A percentile compares a stretch with the other conserved stretches of the same genome.
Conservation (phyloP, 2,888 invertebrate species). For the Tiliacea citrago region DNA sequence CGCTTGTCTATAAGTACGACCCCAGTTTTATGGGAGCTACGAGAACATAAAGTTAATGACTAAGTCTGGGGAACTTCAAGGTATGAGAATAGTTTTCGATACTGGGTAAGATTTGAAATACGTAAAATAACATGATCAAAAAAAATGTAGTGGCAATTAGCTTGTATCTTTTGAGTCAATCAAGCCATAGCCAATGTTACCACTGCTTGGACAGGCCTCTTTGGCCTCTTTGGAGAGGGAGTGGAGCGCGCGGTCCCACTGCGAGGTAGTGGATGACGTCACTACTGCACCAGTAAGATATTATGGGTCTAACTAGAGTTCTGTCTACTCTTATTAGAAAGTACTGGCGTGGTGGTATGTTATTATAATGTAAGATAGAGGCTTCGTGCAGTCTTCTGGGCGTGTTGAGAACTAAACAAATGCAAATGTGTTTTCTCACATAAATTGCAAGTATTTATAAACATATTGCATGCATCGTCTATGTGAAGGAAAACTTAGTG, state of each 20-base stretch:
- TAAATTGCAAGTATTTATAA: constrained; percentile 7
- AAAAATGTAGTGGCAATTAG: no score
- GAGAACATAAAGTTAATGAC: neutral
- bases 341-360: neutral
- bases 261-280: neutral
- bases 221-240: no score
- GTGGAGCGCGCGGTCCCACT: neutral
- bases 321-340: constrained; percentile 2
- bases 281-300: neutral
- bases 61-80: neutral
- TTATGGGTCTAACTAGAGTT: neutral
- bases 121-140: no score
- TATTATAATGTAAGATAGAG: neutral
- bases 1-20: constrained; percentile 10
- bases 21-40: neutral
- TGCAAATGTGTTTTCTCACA: constrained; percentile 26
- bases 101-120: neutral
- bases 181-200: neutral
- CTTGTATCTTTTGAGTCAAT: no score
- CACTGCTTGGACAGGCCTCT: neutral
- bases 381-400: neutral
- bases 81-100: neutral
- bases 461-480: constrained; percentile 23
- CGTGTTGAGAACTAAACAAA: constrained; percentile 32
- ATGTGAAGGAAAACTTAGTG: constrained; percentile 35